Conservation (phyloP, 2,113 vertebrate species). For the Agapornis roseicollis region DNA sequence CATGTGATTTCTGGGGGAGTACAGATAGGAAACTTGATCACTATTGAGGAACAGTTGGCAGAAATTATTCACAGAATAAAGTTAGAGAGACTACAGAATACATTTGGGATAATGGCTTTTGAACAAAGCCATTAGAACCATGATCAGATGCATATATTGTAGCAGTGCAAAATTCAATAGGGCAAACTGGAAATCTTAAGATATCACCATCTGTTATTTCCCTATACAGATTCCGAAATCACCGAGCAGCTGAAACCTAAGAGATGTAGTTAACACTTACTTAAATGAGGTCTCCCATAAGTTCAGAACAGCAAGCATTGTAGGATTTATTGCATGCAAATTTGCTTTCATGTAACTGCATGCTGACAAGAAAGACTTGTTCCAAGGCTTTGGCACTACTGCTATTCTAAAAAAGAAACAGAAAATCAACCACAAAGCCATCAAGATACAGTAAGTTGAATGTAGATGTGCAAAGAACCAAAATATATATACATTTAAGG, state of each 20-base stretch:
- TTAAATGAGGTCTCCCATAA: conserved; percentile 82
- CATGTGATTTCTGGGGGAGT: background rate
- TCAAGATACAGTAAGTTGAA: background rate
- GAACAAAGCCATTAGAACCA: background rate
- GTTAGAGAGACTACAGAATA: background rate
- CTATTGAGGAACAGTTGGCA: background rate
- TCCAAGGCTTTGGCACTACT: conserved; percentile 85
- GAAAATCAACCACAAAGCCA: background rate
- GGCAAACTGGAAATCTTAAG: background rate
- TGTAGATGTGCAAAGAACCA: background rate
- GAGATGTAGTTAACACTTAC: conserved; percentile 68
- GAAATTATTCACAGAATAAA: background rate
- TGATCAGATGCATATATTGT: background rate
- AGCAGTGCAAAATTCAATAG: background rate
- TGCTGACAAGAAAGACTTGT: conserved; percentile 76
- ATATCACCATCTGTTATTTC: background rate
- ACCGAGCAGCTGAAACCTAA: background rate
- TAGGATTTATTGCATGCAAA: conserved; percentile 82
- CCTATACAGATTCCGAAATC: background rate
- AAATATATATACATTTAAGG: background rate
- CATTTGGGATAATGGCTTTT: background rate
- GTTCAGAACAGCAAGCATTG: conserved; percentile 76
- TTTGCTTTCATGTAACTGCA: conserved; percentile 71
- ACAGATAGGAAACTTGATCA: background rate
- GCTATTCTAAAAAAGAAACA: conserved; percentile 71